Percentiles rank a stretch among this genome's conserved stretches.
phyloP scores from a whole-genome alignment of 2,797 vertebrate species.

The Sardinella longiceps region DNA sequence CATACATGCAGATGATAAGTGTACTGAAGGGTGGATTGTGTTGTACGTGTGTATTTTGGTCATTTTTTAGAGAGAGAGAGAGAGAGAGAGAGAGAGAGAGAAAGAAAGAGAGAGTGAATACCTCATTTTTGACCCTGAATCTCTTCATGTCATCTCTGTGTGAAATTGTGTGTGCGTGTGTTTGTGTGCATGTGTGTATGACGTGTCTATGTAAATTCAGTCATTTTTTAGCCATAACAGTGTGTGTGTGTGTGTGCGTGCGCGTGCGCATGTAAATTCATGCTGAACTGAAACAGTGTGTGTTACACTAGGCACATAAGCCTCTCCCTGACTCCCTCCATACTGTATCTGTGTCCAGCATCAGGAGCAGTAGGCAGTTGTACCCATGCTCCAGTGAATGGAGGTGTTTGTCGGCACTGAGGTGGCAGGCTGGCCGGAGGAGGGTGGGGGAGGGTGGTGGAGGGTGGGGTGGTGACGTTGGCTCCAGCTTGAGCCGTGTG shows the following conservation, averaged over 20 bases:
- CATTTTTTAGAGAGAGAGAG: neutral
- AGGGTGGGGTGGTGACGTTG: neutral
- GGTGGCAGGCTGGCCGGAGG: conserved; percentile 59
- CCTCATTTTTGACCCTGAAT: neutral
- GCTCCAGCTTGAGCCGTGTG: neutral
- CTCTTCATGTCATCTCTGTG: neutral
- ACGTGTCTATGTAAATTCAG: no score
- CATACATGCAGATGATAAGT: neutral
- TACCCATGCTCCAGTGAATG: conserved; percentile 57
- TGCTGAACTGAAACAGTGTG: no score
- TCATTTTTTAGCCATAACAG: no score
- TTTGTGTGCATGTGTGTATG: no score
- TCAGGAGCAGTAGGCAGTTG: neutral
- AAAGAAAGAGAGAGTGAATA: neutral
- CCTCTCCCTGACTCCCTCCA: neutral
- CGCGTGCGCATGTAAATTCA: neutral
- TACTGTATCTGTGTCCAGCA: neutral
- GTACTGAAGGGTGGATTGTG: neutral
- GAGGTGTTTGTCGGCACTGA: conserved; percentile 66
- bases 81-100: neutral
- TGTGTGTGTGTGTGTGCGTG: neutral
- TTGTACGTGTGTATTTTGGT: neutral
- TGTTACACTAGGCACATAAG: neutral
- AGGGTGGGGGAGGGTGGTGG: neutral
- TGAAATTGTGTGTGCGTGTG: no score